A percentile compares a stretch with the other conserved stretches of the same genome.
Evolutionary conservation across 2,113 vertebrate species (phyloP).

Genomic region (Danio rerio): GRCz12tu NC_133179.1:20042001-20042500

Average conservation of each 20-base stretch:
- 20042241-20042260: constrained; percentile 52
- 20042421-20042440: not conserved
- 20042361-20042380: constrained; percentile 63
- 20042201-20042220: constrained; percentile 63
- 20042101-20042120: constrained; percentile 69
- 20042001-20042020: constrained; percentile 58
- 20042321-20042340: constrained; percentile 71
- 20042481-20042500: not conserved
- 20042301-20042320: constrained; percentile 67
- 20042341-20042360: constrained; percentile 24
- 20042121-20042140: constrained; percentile 71
- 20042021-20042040: constrained; percentile 40
- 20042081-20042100: constrained; percentile 71
- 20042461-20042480: constrained; percentile 8
- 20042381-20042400: constrained; percentile 36
- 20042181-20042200: constrained; percentile 52
- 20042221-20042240: constrained; percentile 26
- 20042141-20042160: constrained; percentile 70
- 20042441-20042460: constrained; percentile 18
- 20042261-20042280: constrained; percentile 6
- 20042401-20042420: constrained; percentile 44
- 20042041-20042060: constrained; percentile 56
- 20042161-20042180: constrained; percentile 65
- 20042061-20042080: constrained; percentile 55
- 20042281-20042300: constrained; percentile 49